Evolutionary conservation across 2,888 invertebrate species (phyloP), one percentile per base, ranked within the genome.

Genomic region (Melieria crassipennis): DNA sequence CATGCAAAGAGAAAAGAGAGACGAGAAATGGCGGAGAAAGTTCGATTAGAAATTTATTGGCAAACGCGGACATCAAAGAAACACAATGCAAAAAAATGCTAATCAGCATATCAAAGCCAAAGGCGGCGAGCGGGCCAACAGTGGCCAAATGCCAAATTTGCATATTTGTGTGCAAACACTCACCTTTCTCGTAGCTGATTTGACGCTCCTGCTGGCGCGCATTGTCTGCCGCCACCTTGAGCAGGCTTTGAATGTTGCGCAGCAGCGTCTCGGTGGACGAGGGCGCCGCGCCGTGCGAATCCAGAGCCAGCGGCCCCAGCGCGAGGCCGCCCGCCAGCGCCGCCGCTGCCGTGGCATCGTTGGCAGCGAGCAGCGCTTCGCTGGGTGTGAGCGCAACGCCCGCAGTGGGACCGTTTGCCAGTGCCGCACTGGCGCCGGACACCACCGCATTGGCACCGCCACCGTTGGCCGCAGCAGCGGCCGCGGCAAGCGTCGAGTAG

Each of bases 181-280:
- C 89, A 98, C 98, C 96, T 94, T 97, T 97, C 89, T 98, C 98
- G 88, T 96, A 95, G 90, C 93, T 95, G 88, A 96, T 94, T 88
- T 98, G 97, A 79, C 97, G 90, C 87, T 98, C 98, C 88, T 97
- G 97, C 84, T 97, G 97, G 81, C 97, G 91, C 69, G 97, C 97
- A 88, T 97, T 97, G 87, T 98, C 97, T 3, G 97, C 97, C n/a
- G 98, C 98, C 75, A 98, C 97, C 88, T 98, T 97, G 76, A 98
- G 91, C 77, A 98, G 90, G 68, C 97, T 97, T 88, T 98, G 97
- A 83, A 98, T 98, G 87, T 98, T 98, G 84, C 97, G 90, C 78
- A 98, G 91, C 78, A 98, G 90, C 73, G 96, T 97, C 88, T 98
- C 97, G 72, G 97, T 96, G 82, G 96, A 96, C 66, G 86, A 85